Conservation (phyloP, 2,113 vertebrate genomes). For the Ailuropoda melanoleuca region DNA sequence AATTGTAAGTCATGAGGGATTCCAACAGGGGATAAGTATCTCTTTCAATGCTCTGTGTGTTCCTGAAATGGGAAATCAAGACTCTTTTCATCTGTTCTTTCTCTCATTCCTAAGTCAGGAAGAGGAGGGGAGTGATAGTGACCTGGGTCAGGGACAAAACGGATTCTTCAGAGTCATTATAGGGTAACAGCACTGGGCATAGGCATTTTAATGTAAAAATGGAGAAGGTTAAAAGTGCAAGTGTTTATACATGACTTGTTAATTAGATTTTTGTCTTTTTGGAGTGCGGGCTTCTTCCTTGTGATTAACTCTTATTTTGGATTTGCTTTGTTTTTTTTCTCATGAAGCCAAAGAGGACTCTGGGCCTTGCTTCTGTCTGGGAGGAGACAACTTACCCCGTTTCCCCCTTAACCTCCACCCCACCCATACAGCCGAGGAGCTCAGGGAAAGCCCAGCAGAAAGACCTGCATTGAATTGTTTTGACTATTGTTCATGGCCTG, state of each 20-base stretch:
- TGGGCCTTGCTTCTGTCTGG: background rate
- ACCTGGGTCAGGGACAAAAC: background rate
- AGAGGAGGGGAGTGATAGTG: background rate
- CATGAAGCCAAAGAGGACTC: background rate
- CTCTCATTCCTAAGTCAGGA: conserved; percentile 23
- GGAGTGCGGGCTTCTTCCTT: background rate
- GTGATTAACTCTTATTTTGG: background rate
- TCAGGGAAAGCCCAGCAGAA: background rate
- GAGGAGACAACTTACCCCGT: background rate
- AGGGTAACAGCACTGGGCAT: background rate
- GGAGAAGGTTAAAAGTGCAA: background rate
- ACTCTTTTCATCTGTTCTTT: background rate
- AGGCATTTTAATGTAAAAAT: background rate
- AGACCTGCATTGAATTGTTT: background rate
- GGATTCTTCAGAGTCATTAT: background rate
- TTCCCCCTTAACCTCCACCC: accelerated
- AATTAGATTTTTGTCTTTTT: background rate
- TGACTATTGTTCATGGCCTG: background rate
- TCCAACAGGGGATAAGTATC: background rate
- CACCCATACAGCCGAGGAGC: background rate
- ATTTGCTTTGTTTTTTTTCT: conserved; percentile 6
- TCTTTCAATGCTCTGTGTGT: conserved; percentile 9
- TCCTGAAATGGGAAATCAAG: background rate
- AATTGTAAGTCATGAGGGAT: background rate
- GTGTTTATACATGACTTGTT: background rate